Base-by-base conservation (phyloP, 1,140 invertebrate species). In the Nebria ingens region DNA sequence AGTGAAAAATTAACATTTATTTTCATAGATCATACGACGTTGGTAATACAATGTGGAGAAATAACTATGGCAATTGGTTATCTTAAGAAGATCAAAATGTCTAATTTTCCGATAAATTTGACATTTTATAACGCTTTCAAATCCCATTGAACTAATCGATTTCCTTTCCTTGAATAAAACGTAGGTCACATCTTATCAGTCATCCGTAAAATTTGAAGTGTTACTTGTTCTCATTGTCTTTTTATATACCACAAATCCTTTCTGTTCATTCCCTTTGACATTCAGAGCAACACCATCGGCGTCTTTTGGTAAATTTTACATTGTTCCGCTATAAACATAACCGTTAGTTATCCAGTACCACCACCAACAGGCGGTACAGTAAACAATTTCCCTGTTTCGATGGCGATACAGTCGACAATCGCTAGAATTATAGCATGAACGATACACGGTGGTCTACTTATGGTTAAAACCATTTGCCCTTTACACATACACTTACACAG, bases 341-440 rank as follows among this genome's bases (percentile, higher is more conserved):
- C 40, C 40, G 40, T 45, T 45, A 45, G 40, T 45, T 45, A 45
- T 45, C 40, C 17, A n/a, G 40, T 12, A 17, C 40, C n/a, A n/a
- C n/a, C n/a, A n/a, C n/a, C n/a, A 45, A 45, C 40, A n/a, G 40
- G 40, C 40, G 40, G 9, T 12, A 45, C 40, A 9, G 40, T 45
- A 45, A 45, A 45, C 40, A 45, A 45, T 45, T 45, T 45, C 17
- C 40, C 9, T n/a, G n/a, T n/a, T 45, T 45, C 17, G 40, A 45
- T 45, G 40, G 40, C 17, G 40, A 45, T 45, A 45, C 9, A 45
- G 40, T 45, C 40, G 40, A 45, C 40, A 45, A 45, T 45, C 40
- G 40, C 40, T 45, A 45, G 40, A 45, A 45, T 45, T 45, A 45
- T 45, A 45, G 40, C 40, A 45, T 17, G 9, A 45, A 45, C 40